phyloP scores from a whole-genome alignment of 1,140 invertebrate species.

The Conopomorpha cramerella region DNA sequence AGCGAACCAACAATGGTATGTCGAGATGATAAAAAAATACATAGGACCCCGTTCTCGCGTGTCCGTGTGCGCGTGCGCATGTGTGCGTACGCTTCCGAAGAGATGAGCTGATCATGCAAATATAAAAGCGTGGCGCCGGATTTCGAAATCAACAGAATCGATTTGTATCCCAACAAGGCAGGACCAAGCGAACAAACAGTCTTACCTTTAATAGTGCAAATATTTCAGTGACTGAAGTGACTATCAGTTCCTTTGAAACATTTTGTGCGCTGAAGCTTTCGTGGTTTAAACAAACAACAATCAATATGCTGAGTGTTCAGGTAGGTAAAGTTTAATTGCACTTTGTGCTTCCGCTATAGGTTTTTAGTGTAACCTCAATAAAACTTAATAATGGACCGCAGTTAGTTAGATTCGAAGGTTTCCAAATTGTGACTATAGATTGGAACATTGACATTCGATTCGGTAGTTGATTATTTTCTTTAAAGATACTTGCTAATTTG shows the following conservation, averaged over 20 bases:
- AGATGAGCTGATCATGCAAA: constrained; percentile 52
- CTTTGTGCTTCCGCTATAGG: constrained; percentile 29
- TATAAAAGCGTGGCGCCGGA: constrained; percentile 53
- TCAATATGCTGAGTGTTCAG: background rate
- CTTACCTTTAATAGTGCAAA: background rate
- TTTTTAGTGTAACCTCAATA: too few species aligned
- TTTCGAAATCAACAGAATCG: constrained; percentile 57
- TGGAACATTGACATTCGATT: too few species aligned
- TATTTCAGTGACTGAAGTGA: background rate
- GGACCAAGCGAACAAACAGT: background rate
- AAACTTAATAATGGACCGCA: too few species aligned
- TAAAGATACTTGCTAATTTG: too few species aligned
- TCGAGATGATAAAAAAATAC: constrained; percentile 28
- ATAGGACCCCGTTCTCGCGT: constrained; percentile 17
- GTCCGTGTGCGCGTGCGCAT: constrained; percentile 11
- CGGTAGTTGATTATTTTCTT: too few species aligned
- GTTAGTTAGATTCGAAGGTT: too few species aligned
- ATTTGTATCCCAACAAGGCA: constrained; percentile 49
- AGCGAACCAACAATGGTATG: constrained; percentile 31
- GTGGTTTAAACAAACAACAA: background rate
- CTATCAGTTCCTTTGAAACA: background rate
- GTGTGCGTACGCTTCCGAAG: constrained; percentile 8
- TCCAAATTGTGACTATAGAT: too few species aligned
- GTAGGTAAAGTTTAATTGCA: constrained; percentile 9
- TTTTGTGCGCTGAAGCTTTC: background rate